phyloP scores from a whole-genome alignment of 2,888 invertebrate genomes.

The Melipona beecheii region DNA sequence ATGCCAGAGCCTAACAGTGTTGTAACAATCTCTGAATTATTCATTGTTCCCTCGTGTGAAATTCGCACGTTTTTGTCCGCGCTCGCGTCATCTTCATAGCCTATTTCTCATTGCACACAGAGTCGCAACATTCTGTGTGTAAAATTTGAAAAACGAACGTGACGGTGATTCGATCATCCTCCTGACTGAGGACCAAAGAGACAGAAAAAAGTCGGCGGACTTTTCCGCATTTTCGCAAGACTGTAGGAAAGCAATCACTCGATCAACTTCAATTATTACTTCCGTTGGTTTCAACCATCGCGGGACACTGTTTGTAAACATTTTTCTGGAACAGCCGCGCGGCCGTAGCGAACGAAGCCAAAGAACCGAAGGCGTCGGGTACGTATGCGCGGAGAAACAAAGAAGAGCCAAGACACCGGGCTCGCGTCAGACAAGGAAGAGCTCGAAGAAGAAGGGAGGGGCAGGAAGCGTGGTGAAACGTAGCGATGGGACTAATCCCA shows the following conservation, averaged over 20 bases:
- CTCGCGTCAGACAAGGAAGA: conserved; percentile 39
- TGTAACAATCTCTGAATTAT: background rate
- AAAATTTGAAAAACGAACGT: rapidly evolving
- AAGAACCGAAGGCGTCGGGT: background rate
- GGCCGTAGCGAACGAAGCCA: conserved; percentile 2
- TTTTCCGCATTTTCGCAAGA: background rate
- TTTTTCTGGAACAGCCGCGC: conserved; percentile 41
- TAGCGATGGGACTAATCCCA: conserved; percentile 51
- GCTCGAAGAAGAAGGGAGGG: conserved; percentile 49
- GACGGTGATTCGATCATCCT: background rate
- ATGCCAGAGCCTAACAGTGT: background rate
- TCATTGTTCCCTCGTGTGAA: background rate
- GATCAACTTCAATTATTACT: background rate
- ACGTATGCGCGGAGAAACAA: conserved; percentile 30
- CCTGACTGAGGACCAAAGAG: no score
- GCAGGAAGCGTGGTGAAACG: conserved; percentile 63
- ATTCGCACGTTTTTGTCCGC: background rate
- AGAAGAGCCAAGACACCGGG: conserved; percentile 20
- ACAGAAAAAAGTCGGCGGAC: no score
- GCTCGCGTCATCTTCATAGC: background rate
- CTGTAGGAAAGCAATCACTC: background rate
- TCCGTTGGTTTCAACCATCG: background rate
- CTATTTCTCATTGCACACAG: background rate
- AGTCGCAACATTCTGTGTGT: background rate
- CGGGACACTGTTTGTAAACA: conserved; percentile 50